phyloP scores from a whole-genome alignment of 1,140 invertebrate genomes.

The Caenorhabditis latens region DNA sequence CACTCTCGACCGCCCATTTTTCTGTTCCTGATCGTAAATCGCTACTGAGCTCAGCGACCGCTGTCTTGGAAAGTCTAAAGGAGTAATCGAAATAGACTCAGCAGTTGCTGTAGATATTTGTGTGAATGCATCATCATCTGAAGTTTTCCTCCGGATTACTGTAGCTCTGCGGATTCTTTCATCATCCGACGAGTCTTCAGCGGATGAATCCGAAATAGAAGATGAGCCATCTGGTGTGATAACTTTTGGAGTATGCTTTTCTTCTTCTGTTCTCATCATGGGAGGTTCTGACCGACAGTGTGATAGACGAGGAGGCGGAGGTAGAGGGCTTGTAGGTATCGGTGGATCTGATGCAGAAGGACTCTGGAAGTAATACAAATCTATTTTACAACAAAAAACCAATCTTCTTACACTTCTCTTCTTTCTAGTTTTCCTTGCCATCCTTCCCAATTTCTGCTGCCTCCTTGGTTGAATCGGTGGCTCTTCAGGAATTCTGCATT shows the following conservation, averaged over 20 bases:
- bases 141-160: constrained; percentile 20
- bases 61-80: constrained; percentile 25
- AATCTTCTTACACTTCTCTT: constrained; percentile 40
- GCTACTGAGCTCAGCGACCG: constrained; percentile 18
- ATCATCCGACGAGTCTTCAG: constrained; percentile 17
- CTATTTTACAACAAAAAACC: too few relatives aligned
- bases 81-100: constrained; percentile 29
- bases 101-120: constrained; percentile 19
- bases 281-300: constrained; percentile 2
- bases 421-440: background rate
- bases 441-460: background rate
- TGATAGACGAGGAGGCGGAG: background rate
- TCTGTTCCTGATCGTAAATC: constrained; percentile 48
- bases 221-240: constrained; percentile 13
- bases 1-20: constrained; percentile 38
- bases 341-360: constrained; percentile 27
- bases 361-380: background rate
- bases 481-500: background rate
- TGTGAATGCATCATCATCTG: constrained; percentile 40
- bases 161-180: background rate
- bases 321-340: constrained; percentile 10
- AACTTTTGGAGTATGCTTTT: background rate
- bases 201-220: background rate
- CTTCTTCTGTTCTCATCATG: background rate
- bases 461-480: background rate